phyloP scores from a whole-genome alignment of 2,888 invertebrate genomes.

The Elegia similella region DNA sequence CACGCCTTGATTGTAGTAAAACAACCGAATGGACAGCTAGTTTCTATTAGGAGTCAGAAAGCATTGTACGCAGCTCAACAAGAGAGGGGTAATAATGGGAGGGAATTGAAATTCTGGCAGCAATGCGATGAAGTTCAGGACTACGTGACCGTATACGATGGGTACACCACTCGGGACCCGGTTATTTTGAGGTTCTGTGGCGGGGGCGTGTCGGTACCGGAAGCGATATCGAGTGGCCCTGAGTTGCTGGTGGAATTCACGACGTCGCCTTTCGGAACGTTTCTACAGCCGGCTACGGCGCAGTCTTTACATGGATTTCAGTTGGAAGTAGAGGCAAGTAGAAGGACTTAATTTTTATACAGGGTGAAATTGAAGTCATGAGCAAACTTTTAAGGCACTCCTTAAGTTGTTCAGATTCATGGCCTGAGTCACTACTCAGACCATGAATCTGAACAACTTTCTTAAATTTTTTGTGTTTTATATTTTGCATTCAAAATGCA shows the following conservation, averaged over 20 bases:
- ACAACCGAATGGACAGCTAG: slow-evolving; percentile 92
- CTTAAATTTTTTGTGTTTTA: too few relatives aligned
- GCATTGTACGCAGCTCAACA: slow-evolving; percentile 83
- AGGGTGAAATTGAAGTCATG: too few relatives aligned
- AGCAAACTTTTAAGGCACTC: too few relatives aligned
- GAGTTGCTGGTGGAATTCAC: slow-evolving; percentile 94
- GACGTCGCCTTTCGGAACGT: slow-evolving; percentile 94
- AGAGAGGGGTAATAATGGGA: slow-evolving; percentile 81
- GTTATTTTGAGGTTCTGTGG: slow-evolving; percentile 94
- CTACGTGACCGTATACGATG: slow-evolving; percentile 94
- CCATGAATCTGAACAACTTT: too few relatives aligned
- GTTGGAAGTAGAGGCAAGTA: slow-evolving; percentile 86
- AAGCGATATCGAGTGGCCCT: slow-evolving; percentile 92
- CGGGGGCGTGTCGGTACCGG: slow-evolving; percentile 92
- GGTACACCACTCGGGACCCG: slow-evolving; percentile 93
- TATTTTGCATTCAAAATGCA: too few relatives aligned
- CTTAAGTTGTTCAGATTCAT: too few relatives aligned
- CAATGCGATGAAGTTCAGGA: slow-evolving; percentile 94
- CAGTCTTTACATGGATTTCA: slow-evolving; percentile 94
- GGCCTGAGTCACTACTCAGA: too few relatives aligned
- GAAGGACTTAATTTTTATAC: neutral
- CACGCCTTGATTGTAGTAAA: slow-evolving; percentile 93
- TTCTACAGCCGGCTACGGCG: slow-evolving; percentile 89
- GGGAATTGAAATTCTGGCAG: slow-evolving; percentile 87
- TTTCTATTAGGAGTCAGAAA: slow-evolving; percentile 90